phyloP scores from a whole-genome alignment of 2,113 vertebrate genomes.

The Tragelaphus strepsiceros region DNA sequence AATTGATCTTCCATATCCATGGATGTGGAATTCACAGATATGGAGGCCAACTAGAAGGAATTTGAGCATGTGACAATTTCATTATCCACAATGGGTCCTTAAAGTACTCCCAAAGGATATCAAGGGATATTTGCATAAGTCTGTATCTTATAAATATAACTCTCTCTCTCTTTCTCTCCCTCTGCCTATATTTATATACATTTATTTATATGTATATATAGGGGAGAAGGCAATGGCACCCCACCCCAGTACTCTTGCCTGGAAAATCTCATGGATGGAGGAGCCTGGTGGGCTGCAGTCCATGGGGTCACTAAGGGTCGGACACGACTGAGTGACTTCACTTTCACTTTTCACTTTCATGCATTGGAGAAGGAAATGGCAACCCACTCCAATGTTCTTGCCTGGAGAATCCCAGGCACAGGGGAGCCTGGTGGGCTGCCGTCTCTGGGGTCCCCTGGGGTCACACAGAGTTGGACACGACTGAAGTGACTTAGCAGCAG shows the following conservation, averaged over 20 bases:
- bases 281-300: no score
- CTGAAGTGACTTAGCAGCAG: no score
- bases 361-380: no score
- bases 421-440: no score
- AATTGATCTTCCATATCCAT: background rate
- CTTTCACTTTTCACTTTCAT: no score
- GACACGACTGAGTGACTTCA: no score
- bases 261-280: fast-evolving
- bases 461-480: no score
- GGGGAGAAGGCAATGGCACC: no score
- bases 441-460: no score
- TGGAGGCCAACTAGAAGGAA: background rate
- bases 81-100: background rate
- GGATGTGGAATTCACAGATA: background rate
- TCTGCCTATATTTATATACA: background rate
- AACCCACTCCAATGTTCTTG: no score
- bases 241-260: no score
- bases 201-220: background rate
- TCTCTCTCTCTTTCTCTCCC: background rate
- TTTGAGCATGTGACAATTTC: background rate
- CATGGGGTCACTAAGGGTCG: fast-evolving
- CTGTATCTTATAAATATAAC: background rate
- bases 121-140: background rate
- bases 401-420: no score
- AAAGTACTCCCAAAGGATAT: background rate